These are phyloP conservation scores for Azemiops feae DNA, from an alignment of 2,113 vertebrate species.

Conservation along the genomic window DNA sequence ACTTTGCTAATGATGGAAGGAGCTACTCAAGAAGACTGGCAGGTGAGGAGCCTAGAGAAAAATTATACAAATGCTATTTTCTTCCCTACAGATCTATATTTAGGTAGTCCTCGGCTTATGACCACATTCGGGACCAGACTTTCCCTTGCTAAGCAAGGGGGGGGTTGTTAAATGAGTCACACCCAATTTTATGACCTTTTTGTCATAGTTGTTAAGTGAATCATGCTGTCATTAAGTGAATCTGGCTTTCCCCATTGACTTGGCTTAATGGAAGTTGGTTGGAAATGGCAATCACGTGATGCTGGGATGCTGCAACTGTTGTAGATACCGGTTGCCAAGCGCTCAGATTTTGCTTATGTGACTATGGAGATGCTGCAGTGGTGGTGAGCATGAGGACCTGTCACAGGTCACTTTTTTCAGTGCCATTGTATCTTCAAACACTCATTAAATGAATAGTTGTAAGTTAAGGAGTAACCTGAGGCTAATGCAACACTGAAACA, in stretches of 20 bases:
- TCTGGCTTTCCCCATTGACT: neutral
- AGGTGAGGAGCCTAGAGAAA: slow-evolving; percentile 70
- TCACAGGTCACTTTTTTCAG: no score
- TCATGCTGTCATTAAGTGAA: neutral
- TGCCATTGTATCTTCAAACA: no score
- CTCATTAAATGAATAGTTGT: no score
- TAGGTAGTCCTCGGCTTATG: neutral
- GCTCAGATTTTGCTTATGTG: neutral
- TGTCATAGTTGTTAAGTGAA: neutral
- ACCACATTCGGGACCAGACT: neutral
- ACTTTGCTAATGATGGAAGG: slow-evolving; percentile 93
- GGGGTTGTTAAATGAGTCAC: neutral
- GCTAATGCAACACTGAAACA: no score
- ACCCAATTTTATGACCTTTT: neutral
- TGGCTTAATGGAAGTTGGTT: neutral
- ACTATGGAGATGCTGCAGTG: neutral
- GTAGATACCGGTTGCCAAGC: neutral
- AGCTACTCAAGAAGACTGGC: slow-evolving; percentile 92
- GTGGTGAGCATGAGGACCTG: neutral
- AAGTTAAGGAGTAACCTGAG: neutral
- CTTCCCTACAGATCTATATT: neutral
- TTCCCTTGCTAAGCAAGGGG: neutral
- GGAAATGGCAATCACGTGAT: neutral
- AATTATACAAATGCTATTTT: neutral
- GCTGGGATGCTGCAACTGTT: neutral